These are phyloP conservation scores for Lepas anatifera DNA, from an alignment of 2,888 invertebrate species.

Conservation along the genomic window DNA sequence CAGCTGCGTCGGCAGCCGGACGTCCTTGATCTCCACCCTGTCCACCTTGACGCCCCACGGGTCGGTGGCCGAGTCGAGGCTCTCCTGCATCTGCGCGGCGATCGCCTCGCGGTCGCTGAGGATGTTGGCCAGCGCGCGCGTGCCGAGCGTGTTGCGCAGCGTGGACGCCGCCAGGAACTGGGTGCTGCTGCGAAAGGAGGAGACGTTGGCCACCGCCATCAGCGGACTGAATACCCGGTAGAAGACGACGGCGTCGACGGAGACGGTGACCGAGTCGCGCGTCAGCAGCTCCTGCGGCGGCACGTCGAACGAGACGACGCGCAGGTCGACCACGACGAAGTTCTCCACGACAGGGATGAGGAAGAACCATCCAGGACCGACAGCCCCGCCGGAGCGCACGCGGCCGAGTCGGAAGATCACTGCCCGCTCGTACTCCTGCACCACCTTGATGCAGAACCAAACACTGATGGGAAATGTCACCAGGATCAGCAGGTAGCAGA, in stretches of 20 bases:
- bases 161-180: constrained; percentile 71
- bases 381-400: constrained; percentile 39
- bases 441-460: constrained; percentile 31
- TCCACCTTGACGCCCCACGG: constrained; percentile 91
- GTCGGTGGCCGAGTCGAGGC: constrained; percentile 74
- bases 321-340: constrained; percentile 44
- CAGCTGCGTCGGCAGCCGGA: constrained; percentile 16
- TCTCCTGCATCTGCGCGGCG: constrained; percentile 76
- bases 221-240: constrained; percentile 14
- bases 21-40: constrained; percentile 78
- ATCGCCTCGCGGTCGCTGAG: constrained; percentile 84
- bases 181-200: constrained; percentile 49
- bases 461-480: background rate
- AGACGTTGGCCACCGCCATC: background rate
- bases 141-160: constrained; percentile 79
- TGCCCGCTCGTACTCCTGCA: constrained; percentile 41
- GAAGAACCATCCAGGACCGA: constrained; percentile 46
- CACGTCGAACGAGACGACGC: constrained; percentile 48
- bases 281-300: constrained; percentile 45
- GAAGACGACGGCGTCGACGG: constrained; percentile 19
- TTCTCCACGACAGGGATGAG: constrained; percentile 48
- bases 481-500: constrained; percentile 2
- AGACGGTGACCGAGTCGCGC: constrained; percentile 20
- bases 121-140: constrained; percentile 79
- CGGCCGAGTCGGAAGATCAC: constrained; percentile 41